phyloP scores from a whole-genome alignment of 2,797 vertebrate species.

The Danio choprae region DNA sequence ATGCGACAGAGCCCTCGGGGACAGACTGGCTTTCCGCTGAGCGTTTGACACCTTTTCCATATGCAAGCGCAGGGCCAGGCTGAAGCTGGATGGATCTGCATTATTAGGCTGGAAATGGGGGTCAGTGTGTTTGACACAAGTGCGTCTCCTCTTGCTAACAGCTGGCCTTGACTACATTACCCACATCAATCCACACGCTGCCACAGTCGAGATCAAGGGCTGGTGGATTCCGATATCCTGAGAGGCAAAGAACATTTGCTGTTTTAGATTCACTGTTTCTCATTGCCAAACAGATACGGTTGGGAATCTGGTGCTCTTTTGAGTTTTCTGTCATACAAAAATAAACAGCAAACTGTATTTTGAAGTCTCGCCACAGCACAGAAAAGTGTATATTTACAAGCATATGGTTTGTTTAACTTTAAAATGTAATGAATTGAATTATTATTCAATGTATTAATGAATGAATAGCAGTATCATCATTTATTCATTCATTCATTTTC shows the following conservation, averaged over 20 bases:
- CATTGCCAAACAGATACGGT: conserved; percentile 21
- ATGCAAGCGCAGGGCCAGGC: conserved; percentile 77
- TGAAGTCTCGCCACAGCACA: neutral
- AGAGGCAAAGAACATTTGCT: conserved; percentile 56
- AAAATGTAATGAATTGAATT: neutral
- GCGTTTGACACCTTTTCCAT: conserved; percentile 77
- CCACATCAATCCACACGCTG: conserved; percentile 81
- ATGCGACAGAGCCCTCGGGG: conserved; percentile 77
- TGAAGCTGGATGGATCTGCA: conserved; percentile 83
- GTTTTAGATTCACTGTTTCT: conserved; percentile 40
- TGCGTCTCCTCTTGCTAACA: conserved; percentile 81
- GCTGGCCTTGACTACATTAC: conserved; percentile 85
- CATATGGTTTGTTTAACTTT: neutral
- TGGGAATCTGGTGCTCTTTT: conserved; percentile 14
- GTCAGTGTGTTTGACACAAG: conserved; percentile 77
- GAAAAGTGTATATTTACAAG: neutral
- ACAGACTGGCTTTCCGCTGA: conserved; percentile 75
- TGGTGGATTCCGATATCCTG: conserved; percentile 73
- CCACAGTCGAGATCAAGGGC: conserved; percentile 75
- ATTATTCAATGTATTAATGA: too few species aligned
- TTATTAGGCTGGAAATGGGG: conserved; percentile 84
- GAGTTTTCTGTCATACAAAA: neutral
- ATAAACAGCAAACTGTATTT: neutral
- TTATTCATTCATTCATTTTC: too few species aligned
- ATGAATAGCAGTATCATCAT: too few species aligned